Base-by-base conservation (phyloP, 2,797 vertebrate species). In the Pempheris klunzingeri region DNA sequence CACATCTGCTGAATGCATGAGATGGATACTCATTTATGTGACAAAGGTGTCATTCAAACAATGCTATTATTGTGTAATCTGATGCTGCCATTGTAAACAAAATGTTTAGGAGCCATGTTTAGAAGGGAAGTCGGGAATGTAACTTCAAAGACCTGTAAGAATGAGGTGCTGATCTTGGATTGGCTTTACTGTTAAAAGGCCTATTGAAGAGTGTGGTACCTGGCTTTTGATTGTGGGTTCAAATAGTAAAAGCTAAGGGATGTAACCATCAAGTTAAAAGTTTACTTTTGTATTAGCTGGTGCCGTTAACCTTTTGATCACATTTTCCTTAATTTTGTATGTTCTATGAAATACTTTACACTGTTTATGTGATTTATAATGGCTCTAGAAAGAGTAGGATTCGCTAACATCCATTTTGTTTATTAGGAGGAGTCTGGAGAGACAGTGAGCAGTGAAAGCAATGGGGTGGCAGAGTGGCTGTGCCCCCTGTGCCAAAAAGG, bases 401-500 rank as follows among this genome's bases (percentile, higher is more conserved):
- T 77, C 9, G 68, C 41, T 82, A 63, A 86, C 17, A 11, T 59
- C 6, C 6, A 13, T 77, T 64, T 80, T 34, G 74, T 82, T 70
- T 85, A 47, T 75, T 77, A 98, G 97, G 96, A 96, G 96, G 95
- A 97, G 96, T 89, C 94, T 93, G 66, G 95, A 94, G 92, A 97
- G 96, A 94, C 94, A 50, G 94, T 94, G 88, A 92, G 91, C 82
- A 95, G 94, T 91, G 94, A 94, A 68, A 94, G 93, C 71, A 93
- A 93, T 44, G 92, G 95, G 66, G 94, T 93, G 90, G 94, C 94
- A 74, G 92, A 92, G 83, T 96, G 96, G 95, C 91, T 96, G 52
- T 98, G 97, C 90, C 97, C 97, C 0, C 92, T 98, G 73, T 98
- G 97, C 94, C 97, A 97, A 90, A 95, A 96, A 89, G 94, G 95